phyloP scores from a whole-genome alignment of 2,113 vertebrate genomes.

The Cheirogaleus medius region DNA sequence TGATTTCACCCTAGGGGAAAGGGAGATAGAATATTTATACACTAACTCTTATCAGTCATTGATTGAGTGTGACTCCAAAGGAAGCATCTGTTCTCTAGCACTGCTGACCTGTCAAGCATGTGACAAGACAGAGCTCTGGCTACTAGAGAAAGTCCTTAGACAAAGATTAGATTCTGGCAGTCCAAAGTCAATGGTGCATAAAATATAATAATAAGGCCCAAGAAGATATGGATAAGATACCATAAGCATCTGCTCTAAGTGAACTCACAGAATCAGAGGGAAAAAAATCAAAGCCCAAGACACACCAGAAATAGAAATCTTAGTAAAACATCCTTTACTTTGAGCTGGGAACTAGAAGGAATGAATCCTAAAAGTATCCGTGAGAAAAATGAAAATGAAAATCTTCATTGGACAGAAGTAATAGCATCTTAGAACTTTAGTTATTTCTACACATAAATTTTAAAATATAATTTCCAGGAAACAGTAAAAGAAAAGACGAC shows the following conservation, averaged over 20 bases:
- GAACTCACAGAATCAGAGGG: neutral
- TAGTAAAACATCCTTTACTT: neutral
- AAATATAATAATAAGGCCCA: neutral
- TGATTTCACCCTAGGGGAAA: neutral
- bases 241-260: neutral
- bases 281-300: neutral
- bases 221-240: neutral
- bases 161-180: neutral
- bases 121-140: neutral
- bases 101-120: neutral
- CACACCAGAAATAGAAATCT: neutral
- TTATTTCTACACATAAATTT: neutral
- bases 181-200: neutral
- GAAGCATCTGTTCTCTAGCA: neutral
- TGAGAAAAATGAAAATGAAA: neutral
- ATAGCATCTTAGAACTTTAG: neutral
- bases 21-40: neutral
- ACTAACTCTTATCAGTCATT: neutral
- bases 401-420: neutral
- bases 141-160: neutral
- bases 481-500: neutral
- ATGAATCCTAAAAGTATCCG: neutral
- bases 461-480: neutral
- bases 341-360: neutral
- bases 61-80: neutral